Evolutionary conservation across 2,888 invertebrate genomes (phyloP).

Genomic region (Ochlodes sylvanus): DNA sequence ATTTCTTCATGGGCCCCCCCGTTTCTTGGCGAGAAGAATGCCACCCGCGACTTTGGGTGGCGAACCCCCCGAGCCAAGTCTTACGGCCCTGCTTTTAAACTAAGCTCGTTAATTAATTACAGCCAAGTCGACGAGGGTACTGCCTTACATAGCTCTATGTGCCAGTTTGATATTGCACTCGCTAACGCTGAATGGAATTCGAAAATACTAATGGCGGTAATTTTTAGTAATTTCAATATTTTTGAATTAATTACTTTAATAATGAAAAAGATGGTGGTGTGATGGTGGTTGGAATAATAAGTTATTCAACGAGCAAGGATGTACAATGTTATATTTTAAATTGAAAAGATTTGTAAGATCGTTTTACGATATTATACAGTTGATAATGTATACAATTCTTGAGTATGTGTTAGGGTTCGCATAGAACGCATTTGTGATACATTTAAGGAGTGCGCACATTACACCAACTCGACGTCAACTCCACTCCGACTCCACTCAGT

Average conservation of each 20-base stretch:
- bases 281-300: no score
- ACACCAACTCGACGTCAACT: no score
- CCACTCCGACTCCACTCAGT: no score
- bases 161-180: slow-evolving; percentile 78
- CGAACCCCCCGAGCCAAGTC: slow-evolving; percentile 71
- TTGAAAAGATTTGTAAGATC: no score
- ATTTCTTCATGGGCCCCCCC: slow-evolving; percentile 76
- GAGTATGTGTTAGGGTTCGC: no score
- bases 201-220: slow-evolving; percentile 66
- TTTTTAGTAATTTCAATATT: slow-evolving; percentile 61
- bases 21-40: slow-evolving; percentile 65
- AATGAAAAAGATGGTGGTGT: no score
- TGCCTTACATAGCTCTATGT: slow-evolving; percentile 80
- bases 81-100: slow-evolving; percentile 85
- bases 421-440: no score
- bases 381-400: no score
- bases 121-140: slow-evolving; percentile 80
- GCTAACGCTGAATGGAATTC: slow-evolving; percentile 42
- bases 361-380: no score
- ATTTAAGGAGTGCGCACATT: no score
- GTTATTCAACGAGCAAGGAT: no score
- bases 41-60: slow-evolving; percentile 55
- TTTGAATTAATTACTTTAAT: slow-evolving; percentile 17
- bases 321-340: no score
- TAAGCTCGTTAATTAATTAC: slow-evolving; percentile 86